A percentile compares a stretch with the other conserved stretches of the same genome.
These are phyloP conservation scores for Eupithecia vulgata DNA, from an alignment of 2,888 invertebrate species.

Conservation along the genomic window DNA sequence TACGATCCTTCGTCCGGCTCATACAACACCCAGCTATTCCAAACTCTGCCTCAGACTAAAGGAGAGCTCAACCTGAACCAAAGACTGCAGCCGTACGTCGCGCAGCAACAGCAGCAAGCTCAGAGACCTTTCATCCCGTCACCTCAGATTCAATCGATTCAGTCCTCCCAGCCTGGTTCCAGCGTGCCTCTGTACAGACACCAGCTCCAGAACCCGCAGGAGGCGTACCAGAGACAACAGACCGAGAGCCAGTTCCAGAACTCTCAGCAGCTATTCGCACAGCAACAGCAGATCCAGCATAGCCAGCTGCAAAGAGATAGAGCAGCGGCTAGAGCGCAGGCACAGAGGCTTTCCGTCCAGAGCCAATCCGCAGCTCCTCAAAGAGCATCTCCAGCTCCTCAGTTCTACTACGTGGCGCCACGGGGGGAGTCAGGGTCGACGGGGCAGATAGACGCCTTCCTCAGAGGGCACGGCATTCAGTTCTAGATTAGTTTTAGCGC, in stretches of 20 bases:
- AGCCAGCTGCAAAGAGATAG: conserved; percentile 85
- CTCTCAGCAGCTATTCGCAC: conserved; percentile 86
- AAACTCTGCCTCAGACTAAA: conserved; percentile 88
- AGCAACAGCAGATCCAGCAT: conserved; percentile 88
- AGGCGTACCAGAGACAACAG: conserved; percentile 85
- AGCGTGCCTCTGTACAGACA: conserved; percentile 79
- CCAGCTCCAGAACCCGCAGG: conserved; percentile 77
- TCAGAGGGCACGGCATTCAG: conserved; percentile 88
- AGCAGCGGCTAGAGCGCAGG: conserved; percentile 81
- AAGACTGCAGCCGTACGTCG: conserved; percentile 89
- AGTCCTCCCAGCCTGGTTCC: conserved; percentile 59
- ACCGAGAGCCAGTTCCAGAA: conserved; percentile 85
- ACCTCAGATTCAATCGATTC: conserved; percentile 81
- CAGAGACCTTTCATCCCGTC: conserved; percentile 83
- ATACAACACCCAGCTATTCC: conserved; percentile 91
- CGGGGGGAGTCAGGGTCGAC: conserved; percentile 80
- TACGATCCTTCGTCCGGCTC: conserved; percentile 90
- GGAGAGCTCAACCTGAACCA: conserved; percentile 89
- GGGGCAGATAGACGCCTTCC: conserved; percentile 92
- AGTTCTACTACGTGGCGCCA: conserved; percentile 86
- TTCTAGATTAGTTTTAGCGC: conserved; percentile 74
- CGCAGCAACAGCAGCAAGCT: conserved; percentile 82
- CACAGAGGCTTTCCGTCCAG: conserved; percentile 68
- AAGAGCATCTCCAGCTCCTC: conserved; percentile 59
- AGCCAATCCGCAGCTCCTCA: conserved; percentile 64